phyloP scores from a whole-genome alignment of 1,140 invertebrate genomes.

The Batillaria attramentaria region DNA sequence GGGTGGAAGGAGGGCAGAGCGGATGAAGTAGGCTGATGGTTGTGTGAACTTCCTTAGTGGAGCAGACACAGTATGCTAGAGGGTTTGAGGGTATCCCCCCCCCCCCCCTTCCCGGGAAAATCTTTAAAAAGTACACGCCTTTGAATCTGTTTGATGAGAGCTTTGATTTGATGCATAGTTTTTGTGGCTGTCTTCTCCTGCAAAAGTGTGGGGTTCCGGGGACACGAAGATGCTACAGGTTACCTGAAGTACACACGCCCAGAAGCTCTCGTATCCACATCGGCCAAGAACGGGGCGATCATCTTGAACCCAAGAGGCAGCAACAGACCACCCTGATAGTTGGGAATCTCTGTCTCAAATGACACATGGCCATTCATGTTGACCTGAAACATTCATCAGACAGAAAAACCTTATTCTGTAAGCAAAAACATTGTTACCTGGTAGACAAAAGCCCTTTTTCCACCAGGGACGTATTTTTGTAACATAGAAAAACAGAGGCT shows the following conservation, averaged over 20 bases:
- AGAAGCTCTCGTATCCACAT: constrained; percentile 85
- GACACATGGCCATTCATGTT: constrained; percentile 94
- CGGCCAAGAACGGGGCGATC: constrained; percentile 92
- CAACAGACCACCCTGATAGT: constrained; percentile 48
- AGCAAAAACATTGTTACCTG: background rate
- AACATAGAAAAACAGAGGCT: background rate
- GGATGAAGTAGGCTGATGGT: too few relatives aligned
- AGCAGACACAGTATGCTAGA: too few relatives aligned
- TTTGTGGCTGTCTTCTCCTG: background rate
- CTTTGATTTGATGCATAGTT: background rate
- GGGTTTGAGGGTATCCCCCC: too few relatives aligned
- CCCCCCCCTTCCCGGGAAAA: background rate
- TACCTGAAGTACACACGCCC: constrained; percentile 85
- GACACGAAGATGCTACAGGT: too few relatives aligned
- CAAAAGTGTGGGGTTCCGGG: too few relatives aligned
- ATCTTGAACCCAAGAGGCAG: constrained; percentile 92
- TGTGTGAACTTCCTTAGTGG: too few relatives aligned
- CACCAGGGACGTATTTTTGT: background rate
- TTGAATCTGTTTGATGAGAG: too few relatives aligned
- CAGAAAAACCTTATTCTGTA: background rate
- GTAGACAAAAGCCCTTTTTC: background rate
- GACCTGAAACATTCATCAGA: constrained; percentile 76
- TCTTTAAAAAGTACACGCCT: background rate
- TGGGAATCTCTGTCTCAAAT: constrained; percentile 86
- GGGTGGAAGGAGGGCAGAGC: too few relatives aligned